Percentiles rank a stretch among this genome's conserved stretches.
phyloP scores from a whole-genome alignment of 2,888 invertebrate genomes.

The Habrosyne pyritoides region DNA sequence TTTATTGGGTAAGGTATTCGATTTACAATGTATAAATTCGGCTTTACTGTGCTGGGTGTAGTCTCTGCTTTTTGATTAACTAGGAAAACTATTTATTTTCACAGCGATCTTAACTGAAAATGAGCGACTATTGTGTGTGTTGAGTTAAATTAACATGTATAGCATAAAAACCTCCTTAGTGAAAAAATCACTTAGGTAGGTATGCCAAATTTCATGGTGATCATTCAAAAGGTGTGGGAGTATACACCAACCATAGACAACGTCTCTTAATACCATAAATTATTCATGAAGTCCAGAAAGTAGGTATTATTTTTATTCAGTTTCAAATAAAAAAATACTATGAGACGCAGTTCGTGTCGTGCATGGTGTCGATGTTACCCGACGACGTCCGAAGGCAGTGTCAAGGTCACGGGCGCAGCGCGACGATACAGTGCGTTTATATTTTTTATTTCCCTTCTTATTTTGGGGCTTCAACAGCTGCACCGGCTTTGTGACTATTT shows the following conservation, averaged over 20 bases:
- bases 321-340: neutral
- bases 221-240: no score
- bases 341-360: neutral
- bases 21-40: neutral
- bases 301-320: neutral
- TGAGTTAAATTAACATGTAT: no score
- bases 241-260: no score
- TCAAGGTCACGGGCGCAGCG: slow-evolving; percentile 65
- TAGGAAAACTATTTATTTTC: neutral
- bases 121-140: no score
- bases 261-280: no score
- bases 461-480: slow-evolving; percentile 41
- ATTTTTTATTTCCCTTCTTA: slow-evolving; percentile 31
- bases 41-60: neutral
- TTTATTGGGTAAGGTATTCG: neutral
- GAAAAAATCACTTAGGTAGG: no score
- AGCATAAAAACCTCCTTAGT: no score
- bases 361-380: slow-evolving; percentile 17
- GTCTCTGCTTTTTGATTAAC: no score
- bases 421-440: slow-evolving; percentile 36
- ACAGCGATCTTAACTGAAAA: no score
- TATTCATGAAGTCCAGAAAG: neutral
- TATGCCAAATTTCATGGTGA: no score
- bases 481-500: slow-evolving; percentile 11
- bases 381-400: slow-evolving; percentile 35